Base-by-base conservation (phyloP, 2,797 vertebrate species). In the Podarcis siculus region DNA sequence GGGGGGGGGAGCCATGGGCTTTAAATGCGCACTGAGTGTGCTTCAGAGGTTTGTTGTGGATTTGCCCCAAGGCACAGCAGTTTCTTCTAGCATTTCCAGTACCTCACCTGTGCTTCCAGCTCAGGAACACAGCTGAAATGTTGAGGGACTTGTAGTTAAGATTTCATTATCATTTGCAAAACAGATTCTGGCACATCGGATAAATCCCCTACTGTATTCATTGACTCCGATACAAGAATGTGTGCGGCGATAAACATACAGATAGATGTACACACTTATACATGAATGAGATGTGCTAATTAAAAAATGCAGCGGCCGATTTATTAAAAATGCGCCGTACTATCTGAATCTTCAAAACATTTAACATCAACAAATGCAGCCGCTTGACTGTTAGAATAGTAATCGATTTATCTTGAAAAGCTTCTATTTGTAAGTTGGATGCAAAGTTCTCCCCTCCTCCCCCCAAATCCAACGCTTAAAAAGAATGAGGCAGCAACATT, bases 241-340 rank as follows among this genome's bases (percentile, higher is more conserved):
- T 82, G 90, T 95, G 93, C 71, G 87, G 93, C 49, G 92, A 96
- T 95, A 96, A 97, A 95, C 94, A 95, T 75, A 95, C 94, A 95
- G 94, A 96, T 94, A 96, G 95, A 95, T 90, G 92, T 92, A 96
- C 93, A 96, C 89, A 95, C 92, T 96, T 93, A 93, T 67, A 97
- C 82, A 75, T 94, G 96, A 96, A 96, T 96, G 94, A 95, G 93
- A 96, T 96, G 96, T 93, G 94, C 94, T 96, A 96, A 97, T 96
- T 96, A 97, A 96, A 97, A 96, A 95, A 88, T 94, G 95, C 95
- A 96, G 94, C 92, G 94, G 95, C 94, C 88, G 96, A 95, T 97
- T 97, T 96, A 97, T 96, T 97, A 97, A 97, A 97, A 96, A 97
- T 95, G 95, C 95, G 96, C 95, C 96, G 95, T 94, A 96, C 95